Conservation (phyloP, 2,113 vertebrate genomes). For the Apistogramma diplotaenia region DNA sequence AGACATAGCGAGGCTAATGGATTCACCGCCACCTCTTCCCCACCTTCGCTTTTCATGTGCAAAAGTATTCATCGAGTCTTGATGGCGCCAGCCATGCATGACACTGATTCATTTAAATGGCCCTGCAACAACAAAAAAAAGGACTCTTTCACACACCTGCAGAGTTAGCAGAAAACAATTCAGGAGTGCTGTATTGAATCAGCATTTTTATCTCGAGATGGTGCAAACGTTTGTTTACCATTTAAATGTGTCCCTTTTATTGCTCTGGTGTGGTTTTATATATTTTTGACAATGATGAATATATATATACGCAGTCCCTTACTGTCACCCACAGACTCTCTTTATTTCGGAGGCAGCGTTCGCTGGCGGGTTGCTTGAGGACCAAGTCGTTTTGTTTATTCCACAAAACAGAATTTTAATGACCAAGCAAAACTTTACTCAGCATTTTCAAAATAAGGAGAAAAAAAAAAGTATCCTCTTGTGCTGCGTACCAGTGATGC, state of each 20-base stretch:
- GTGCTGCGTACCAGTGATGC: slow-evolving; percentile 9
- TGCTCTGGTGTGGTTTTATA: slow-evolving; percentile 9
- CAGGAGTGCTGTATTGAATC: slow-evolving; percentile 47
- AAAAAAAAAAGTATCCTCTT: background rate
- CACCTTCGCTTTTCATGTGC: slow-evolving; percentile 67
- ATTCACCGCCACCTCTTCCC: slow-evolving; percentile 59
- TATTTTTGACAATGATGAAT: slow-evolving; percentile 22
- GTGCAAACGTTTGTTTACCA: slow-evolving; percentile 44
- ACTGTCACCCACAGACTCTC: background rate
- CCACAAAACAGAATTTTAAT: slow-evolving; percentile 38
- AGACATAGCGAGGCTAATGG: slow-evolving; percentile 72
- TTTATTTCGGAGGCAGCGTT: background rate
- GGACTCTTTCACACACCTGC: slow-evolving; percentile 50
- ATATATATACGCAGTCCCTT: slow-evolving; percentile 4
- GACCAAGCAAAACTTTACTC: slow-evolving; percentile 34
- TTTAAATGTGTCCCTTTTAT: slow-evolving; percentile 30
- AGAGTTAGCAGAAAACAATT: slow-evolving; percentile 66
- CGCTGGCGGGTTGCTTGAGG: background rate
- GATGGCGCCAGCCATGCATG: slow-evolving; percentile 62
- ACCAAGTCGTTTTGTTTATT: slow-evolving; percentile 24
- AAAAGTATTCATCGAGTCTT: slow-evolving; percentile 68
- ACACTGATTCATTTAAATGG: slow-evolving; percentile 71
- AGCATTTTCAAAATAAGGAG: slow-evolving; percentile 22
- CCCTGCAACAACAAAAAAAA: background rate
- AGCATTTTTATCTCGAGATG: slow-evolving; percentile 54